These are phyloP conservation scores for Turritopsis rubra DNA, from an alignment of 30 jellyfish, hydroid and myxozoan species.

Conservation along the genomic window DNA sequence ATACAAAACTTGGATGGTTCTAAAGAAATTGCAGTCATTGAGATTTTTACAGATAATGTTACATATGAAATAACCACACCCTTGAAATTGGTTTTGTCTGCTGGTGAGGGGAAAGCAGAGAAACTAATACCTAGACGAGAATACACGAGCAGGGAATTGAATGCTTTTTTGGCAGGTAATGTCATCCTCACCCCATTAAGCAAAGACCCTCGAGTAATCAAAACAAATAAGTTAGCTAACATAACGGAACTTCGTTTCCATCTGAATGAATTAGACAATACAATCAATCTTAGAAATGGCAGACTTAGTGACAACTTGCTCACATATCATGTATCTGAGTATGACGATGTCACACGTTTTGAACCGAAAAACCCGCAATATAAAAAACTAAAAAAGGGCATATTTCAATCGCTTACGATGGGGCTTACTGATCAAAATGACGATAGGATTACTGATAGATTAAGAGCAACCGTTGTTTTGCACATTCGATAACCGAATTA, in stretches of 20 bases:
- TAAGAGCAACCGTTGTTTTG: background rate
- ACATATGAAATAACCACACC: background rate
- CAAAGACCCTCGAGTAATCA: background rate
- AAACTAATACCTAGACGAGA: background rate
- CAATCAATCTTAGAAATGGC: background rate
- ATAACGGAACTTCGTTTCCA: background rate
- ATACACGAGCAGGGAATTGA: background rate
- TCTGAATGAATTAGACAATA: conserved; percentile 4
- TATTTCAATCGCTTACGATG: background rate
- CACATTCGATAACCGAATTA: background rate
- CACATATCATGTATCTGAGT: background rate
- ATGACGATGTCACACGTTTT: conserved; percentile 2
- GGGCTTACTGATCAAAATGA: background rate
- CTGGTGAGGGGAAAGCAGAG: background rate
- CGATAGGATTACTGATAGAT: background rate
- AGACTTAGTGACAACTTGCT: background rate
- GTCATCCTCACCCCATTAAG: background rate
- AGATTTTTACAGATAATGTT: background rate
- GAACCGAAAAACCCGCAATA: background rate
- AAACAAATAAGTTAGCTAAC: background rate
- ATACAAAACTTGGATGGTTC: background rate
- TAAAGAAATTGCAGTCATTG: background rate
- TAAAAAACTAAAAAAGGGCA: background rate
- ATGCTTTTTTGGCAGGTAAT: background rate
- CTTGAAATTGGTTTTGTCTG: background rate